Conservation (phyloP, 2,888 invertebrate species). For the Pomacea canaliculata region DNA sequence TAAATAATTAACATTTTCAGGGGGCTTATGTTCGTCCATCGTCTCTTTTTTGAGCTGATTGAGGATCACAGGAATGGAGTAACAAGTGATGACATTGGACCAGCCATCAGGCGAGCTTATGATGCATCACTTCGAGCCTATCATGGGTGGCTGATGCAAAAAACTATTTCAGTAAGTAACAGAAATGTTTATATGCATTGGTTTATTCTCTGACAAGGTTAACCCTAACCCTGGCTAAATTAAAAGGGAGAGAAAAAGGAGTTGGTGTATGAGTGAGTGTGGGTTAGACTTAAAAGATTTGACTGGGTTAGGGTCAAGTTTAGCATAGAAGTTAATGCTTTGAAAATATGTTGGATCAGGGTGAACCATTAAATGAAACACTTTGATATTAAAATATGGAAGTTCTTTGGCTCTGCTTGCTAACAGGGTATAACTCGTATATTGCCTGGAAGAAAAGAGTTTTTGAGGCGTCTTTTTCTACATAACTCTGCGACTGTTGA, state of each 20-base stretch:
- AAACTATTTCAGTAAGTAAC: slow-evolving; percentile 13
- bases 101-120: slow-evolving; percentile 9
- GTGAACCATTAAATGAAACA: too few relatives aligned
- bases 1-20: neutral
- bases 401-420: neutral
- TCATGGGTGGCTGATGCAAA: slow-evolving; percentile 24
- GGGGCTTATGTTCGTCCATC: slow-evolving; percentile 17
- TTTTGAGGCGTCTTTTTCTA: slow-evolving; percentile 6
- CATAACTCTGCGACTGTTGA: slow-evolving; percentile 16
- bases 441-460: slow-evolving; percentile 14
- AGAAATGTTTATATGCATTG: neutral
- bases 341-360: neutral
- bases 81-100: slow-evolving; percentile 9
- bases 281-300: neutral
- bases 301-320: neutral
- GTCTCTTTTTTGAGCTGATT: slow-evolving; percentile 9
- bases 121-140: slow-evolving; percentile 3
- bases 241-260: neutral
- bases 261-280: too few relatives aligned
- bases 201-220: neutral
- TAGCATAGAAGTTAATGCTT: neutral
- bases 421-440: slow-evolving; percentile 16
- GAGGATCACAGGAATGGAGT: slow-evolving; percentile 6
- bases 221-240: neutral
- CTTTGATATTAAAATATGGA: too few relatives aligned